Evolutionary conservation across 2,797 vertebrate species (phyloP).

Genomic region (Masticophis lateralis): DNA sequence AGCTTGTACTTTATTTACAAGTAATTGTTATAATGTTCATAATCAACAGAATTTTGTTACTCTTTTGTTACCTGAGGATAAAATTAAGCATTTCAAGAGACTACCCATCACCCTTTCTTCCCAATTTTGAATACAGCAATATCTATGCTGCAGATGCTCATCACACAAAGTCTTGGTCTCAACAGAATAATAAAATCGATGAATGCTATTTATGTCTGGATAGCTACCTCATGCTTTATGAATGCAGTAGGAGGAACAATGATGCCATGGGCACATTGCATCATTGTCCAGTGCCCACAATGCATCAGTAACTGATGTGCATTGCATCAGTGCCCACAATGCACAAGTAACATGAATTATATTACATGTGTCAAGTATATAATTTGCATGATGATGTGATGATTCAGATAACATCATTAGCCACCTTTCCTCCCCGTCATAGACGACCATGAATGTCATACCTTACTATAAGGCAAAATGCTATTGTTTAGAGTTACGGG

Average conservation of each 20-base stretch:
- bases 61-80: not conserved
- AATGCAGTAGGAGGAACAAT: not conserved
- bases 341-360: not conserved
- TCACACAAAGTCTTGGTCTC: not conserved
- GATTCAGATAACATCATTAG: not conserved
- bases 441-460: not conserved
- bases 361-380: not conserved
- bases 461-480: not conserved
- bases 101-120: not conserved
- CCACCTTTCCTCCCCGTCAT: not conserved
- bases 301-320: too few relatives aligned
- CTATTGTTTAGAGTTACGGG: not conserved
- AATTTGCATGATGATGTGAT: not conserved
- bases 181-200: not conserved
- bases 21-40: not conserved
- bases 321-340: not conserved
- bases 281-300: too few relatives aligned
- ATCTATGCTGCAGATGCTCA: not conserved
- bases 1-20: not conserved
- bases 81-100: not conserved
- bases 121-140: not conserved
- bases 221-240: not conserved
- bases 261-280: not conserved
- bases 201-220: not conserved
- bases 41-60: not conserved